Evolutionary conservation across 2,888 invertebrate species (phyloP).

Genomic region (Ornithoptera alexandrae): DNA sequence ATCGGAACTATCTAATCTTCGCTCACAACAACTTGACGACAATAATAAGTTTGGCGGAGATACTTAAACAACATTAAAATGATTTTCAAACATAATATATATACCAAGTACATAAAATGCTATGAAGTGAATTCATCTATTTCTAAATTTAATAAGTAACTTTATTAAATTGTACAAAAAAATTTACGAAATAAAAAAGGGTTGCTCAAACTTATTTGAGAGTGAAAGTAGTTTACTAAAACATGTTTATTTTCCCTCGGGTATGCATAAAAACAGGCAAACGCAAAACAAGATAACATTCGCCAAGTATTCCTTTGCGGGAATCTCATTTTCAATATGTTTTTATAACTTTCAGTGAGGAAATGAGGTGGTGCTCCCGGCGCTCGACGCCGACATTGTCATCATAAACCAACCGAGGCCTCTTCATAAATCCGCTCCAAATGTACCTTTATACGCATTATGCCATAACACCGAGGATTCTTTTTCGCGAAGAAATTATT

Average conservation of each 20-base stretch:
- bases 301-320: constrained; percentile 66
- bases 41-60: too few species aligned
- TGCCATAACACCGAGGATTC: constrained; percentile 65
- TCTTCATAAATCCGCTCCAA: constrained; percentile 75
- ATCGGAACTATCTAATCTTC: too few species aligned
- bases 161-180: background rate
- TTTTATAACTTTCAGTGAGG: constrained; percentile 79
- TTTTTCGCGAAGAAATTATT: constrained; percentile 53
- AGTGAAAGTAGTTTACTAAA: constrained; percentile 46
- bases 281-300: constrained; percentile 78
- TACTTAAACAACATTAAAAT: too few species aligned
- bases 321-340: constrained; percentile 81
- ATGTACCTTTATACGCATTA: constrained; percentile 78
- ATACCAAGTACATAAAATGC: too few species aligned
- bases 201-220: constrained; percentile 42
- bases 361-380: constrained; percentile 77
- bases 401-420: constrained; percentile 76
- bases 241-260: constrained; percentile 62
- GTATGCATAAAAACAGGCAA: constrained; percentile 73
- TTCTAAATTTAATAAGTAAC: background rate
- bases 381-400: constrained; percentile 69
- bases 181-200: background rate
- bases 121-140: background rate
- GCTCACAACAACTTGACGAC: too few species aligned
- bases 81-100: too few species aligned